phyloP scores from a whole-genome alignment of 2,888 invertebrate species.

The Anarsia innoxiella region DNA sequence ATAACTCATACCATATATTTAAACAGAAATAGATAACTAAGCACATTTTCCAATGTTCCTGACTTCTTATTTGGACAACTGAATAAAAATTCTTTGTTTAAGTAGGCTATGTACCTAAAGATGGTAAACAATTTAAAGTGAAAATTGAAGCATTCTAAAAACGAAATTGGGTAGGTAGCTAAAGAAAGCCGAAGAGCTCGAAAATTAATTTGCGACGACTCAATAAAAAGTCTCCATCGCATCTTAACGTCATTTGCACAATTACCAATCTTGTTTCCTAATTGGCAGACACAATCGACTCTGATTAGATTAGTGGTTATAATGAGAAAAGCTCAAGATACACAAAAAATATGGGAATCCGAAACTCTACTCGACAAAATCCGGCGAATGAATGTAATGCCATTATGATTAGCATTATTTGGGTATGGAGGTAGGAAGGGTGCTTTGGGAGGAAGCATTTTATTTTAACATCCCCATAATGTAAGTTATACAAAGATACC shows the following conservation, averaged over 20 bases:
- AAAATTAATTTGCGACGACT: constrained; percentile 4
- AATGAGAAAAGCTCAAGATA: constrained; percentile 50
- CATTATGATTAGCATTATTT: constrained; percentile 74
- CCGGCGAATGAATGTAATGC: constrained; percentile 70
- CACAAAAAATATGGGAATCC: constrained; percentile 52
- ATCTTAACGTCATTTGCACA: constrained; percentile 16
- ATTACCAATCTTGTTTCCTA: constrained; percentile 17
- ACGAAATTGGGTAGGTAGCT: too few species aligned
- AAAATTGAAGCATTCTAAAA: too few species aligned
- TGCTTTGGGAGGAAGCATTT: constrained; percentile 1
- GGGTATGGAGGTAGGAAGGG: constrained; percentile 18
- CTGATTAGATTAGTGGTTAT: constrained; percentile 50
- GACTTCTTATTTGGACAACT: too few species aligned
- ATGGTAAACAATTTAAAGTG: too few species aligned
- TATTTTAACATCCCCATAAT: too few species aligned
- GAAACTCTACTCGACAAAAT: constrained; percentile 60
- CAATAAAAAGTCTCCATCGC: constrained; percentile 2
- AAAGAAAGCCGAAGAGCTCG: neutral
- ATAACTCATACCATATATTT: too few species aligned
- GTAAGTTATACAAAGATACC: too few species aligned
- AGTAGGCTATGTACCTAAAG: too few species aligned
- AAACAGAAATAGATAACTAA: too few species aligned
- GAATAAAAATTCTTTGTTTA: too few species aligned
- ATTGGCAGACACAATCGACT: constrained; percentile 16
- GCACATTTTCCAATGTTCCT: too few species aligned